phyloP scores from a whole-genome alignment of 2,888 invertebrate species.

The Nasonovia ribisnigri region DNA sequence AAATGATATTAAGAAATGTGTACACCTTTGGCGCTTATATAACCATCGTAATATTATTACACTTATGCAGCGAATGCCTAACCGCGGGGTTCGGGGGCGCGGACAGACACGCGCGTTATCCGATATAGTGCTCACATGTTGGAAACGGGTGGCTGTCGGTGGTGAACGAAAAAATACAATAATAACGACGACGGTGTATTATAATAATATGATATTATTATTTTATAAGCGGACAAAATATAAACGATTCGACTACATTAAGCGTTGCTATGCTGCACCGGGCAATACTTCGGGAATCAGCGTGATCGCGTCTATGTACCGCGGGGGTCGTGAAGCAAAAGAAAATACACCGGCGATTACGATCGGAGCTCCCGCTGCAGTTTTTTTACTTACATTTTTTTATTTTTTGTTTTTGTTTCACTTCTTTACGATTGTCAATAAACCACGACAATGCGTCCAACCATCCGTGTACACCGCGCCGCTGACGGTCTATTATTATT shows the following conservation, averaged over 20 bases:
- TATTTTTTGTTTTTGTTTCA: not conserved
- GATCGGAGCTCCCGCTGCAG: conserved; percentile 53
- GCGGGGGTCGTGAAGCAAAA: conserved; percentile 46
- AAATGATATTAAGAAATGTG: no score
- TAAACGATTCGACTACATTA: conserved; percentile 15
- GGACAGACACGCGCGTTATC: not conserved
- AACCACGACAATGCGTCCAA: conserved; percentile 54
- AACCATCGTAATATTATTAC: not conserved
- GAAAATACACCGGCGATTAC: conserved; percentile 56
- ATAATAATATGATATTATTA: conserved; percentile 28
- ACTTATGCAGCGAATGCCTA: not conserved
- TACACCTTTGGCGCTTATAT: no score
- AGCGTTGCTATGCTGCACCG: not conserved
- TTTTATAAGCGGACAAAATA: not conserved
- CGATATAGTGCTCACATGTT: not conserved
- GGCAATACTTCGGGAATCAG: conserved; percentile 45
- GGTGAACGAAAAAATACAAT: not conserved
- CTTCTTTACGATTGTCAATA: conserved; percentile 50
- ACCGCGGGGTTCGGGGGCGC: not conserved
- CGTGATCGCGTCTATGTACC: conserved; percentile 27
- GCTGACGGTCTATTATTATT: conserved; percentile 32
- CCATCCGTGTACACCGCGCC: conserved; percentile 43
- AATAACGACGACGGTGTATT: not conserved
- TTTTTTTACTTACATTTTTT: conserved; percentile 37
- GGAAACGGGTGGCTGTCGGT: not conserved